Evolutionary conservation across 2,113 vertebrate species (phyloP).

Genomic region (Eublepharis macularius): DNA sequence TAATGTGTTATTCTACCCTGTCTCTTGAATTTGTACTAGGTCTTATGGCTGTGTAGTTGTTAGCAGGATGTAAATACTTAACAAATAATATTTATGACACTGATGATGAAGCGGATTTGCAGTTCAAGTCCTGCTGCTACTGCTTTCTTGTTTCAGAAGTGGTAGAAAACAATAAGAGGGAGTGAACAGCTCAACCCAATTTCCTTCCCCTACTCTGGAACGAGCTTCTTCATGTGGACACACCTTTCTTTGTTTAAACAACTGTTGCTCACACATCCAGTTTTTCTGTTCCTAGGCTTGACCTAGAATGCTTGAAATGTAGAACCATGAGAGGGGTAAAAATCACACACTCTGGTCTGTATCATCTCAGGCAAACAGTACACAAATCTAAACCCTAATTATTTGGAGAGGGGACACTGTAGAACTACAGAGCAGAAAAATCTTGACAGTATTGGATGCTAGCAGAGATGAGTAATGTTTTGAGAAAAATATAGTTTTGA

Average conservation of each 20-base stretch:
- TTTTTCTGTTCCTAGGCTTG: not conserved
- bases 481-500: not conserved
- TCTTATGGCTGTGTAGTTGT: not conserved
- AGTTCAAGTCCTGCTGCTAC: not conserved
- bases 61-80: not conserved
- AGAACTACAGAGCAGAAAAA: not conserved
- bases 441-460: not conserved
- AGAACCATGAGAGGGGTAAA: not conserved
- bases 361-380: not conserved
- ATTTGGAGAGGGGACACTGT: not conserved
- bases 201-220: not conserved
- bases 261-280: conserved; percentile 8
- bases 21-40: not conserved
- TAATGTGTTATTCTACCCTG: not conserved
- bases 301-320: not conserved
- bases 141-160: not conserved
- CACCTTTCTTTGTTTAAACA: not conserved
- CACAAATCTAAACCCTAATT: not conserved
- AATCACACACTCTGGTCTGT: not conserved
- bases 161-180: not conserved
- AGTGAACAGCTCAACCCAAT: not conserved
- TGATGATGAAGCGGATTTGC: not conserved
- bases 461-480: not conserved
- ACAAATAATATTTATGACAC: not conserved
- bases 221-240: conserved; percentile 4